These are phyloP conservation scores for Chauna torquata DNA, from an alignment of 2,113 vertebrate species.

Conservation along the genomic window DNA sequence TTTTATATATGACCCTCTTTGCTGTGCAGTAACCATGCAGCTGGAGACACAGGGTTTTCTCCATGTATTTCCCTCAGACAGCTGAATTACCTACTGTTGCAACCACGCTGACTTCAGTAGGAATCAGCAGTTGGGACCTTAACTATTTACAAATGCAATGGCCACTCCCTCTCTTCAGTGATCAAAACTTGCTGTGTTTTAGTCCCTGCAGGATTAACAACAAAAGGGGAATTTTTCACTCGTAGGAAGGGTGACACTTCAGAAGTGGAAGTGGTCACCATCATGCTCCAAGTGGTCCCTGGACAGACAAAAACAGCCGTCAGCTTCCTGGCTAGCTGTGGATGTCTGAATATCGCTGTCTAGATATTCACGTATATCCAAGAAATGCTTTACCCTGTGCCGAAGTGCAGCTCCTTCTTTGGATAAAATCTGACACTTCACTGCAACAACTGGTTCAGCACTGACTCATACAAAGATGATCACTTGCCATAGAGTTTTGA, in stretches of 20 bases:
- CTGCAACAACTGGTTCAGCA: constrained; percentile 3
- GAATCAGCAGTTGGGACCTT: not conserved
- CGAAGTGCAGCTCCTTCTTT: constrained; percentile 42
- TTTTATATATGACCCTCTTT: constrained; percentile 66
- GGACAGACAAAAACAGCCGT: not conserved
- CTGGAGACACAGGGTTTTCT: not conserved
- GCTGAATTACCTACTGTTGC: not conserved
- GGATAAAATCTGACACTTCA: constrained; percentile 49
- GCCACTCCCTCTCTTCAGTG: not conserved
- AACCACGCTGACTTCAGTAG: not conserved
- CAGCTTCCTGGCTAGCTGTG: not conserved
- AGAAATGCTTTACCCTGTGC: not conserved
- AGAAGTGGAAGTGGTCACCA: rapidly evolving
- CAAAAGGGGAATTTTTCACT: not conserved
- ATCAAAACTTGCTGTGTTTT: not conserved
- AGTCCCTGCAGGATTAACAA: not conserved
- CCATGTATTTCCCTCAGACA: not conserved
- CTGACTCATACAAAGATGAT: constrained; percentile 50
- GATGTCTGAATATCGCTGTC: not conserved
- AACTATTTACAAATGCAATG: not conserved
- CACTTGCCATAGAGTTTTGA: not conserved
- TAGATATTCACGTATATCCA: not conserved
- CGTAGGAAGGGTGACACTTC: not conserved
- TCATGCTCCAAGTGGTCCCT: not conserved
- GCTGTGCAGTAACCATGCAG: constrained; percentile 33